Evolutionary conservation across 2,888 invertebrate species (phyloP), one percentile per base, ranked within the genome.

Genomic region (Oxystoma pomonae): DNA sequence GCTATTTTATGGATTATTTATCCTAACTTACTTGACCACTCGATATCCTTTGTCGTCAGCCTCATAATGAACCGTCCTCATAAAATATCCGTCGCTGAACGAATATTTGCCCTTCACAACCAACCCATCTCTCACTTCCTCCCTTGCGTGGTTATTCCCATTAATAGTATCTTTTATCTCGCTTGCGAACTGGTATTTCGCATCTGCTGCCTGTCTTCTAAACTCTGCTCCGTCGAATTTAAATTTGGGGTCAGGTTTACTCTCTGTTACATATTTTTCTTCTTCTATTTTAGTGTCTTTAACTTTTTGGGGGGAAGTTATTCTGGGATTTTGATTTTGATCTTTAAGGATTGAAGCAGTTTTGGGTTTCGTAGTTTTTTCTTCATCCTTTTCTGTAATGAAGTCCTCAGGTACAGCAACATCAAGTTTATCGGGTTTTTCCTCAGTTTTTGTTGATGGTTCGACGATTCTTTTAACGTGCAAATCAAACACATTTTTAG

Each of bases 21-120:
- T 55, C 1, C 7, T n/a, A 57, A 77, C 78, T 79, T 72, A 83
- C 83, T 82, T 83, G 9, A 83, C 74, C 22, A 86, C 81, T 69
- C 85, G 77, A 74, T 83, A 86, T 65, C 86, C 86, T 63, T 83
- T 81, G 66, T 85, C 83, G 74, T 86, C 86, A 68, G 86, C 86
- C 65, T 81, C 81, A 70, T 86, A 86, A 64, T 80, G 75, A 0
- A 85, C 83, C 0, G 81, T 84, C 17, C 84, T 80, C 68, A 76
- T 77, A 65, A 81, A 82, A 68, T 75, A 85, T 1, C 86, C 86
- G 74, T 86, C 86, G 64, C 82, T 82, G 76, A 85, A 86, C 1
- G 82, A 81, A 72, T 86, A 86, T 66, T 77, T 77, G 5, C 86
- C 86, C 5, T 67, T 78, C 0, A 84, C 76, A 9, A 72, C 77